Conservation (phyloP, 2,113 vertebrate species). For the Equus przewalskii region DNA sequence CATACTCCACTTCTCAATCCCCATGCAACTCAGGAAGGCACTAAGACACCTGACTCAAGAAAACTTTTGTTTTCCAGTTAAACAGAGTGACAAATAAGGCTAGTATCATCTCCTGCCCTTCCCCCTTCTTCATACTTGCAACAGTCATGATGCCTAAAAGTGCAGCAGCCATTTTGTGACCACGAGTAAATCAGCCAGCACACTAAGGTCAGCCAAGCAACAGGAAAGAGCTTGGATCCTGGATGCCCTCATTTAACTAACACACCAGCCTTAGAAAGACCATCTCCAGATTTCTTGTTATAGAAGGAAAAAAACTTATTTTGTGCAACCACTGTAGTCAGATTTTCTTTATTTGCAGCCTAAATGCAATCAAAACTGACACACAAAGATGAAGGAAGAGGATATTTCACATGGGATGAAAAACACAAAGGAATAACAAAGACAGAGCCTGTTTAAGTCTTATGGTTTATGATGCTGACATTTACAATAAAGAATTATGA, state of each 20-base stretch:
- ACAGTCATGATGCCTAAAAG: not conserved
- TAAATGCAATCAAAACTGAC: not conserved
- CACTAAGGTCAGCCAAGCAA: not conserved
- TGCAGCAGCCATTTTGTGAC: not conserved
- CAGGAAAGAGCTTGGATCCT: not conserved
- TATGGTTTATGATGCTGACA: not conserved
- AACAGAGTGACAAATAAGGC: not conserved
- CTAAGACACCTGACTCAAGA: not conserved
- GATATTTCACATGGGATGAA: not conserved
- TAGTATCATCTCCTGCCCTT: not conserved
- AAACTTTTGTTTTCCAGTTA: not conserved
- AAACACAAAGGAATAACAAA: slow-evolving; percentile 21
- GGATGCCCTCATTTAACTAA: not conserved
- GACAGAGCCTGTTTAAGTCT: not conserved
- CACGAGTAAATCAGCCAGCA: not conserved
- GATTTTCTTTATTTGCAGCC: slow-evolving; percentile 11
- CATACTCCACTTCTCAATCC: not conserved
- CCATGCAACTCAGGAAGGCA: not conserved
- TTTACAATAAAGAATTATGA: not conserved
- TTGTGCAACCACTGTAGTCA: not conserved
- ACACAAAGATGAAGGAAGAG: not conserved
- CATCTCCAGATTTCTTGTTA: not conserved
- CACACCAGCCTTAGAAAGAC: not conserved
- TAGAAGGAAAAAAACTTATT: not conserved
- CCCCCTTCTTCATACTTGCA: not conserved